These are phyloP conservation scores for Himalopsyche kuldschensis DNA, from an alignment of 2,888 invertebrate species.

Conservation along the genomic window DNA sequence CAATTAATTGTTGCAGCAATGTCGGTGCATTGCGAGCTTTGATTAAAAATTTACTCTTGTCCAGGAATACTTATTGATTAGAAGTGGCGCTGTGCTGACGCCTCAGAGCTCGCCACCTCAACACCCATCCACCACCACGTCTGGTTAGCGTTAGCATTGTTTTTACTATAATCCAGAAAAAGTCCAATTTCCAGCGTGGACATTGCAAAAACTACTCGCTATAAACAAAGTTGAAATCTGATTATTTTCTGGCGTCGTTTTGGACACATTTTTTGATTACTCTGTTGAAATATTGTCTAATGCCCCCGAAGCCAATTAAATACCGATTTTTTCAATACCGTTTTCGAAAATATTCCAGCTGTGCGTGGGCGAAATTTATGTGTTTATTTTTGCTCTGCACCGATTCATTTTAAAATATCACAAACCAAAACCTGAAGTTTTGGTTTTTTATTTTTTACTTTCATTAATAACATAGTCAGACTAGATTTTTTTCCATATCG, in stretches of 20 bases:
- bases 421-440: no score
- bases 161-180: not conserved
- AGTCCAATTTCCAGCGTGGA: not conserved
- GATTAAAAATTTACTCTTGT: not conserved
- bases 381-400: no score
- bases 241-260: not conserved
- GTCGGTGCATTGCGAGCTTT: not conserved
- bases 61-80: not conserved
- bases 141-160: not conserved
- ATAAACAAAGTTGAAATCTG: not conserved
- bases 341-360: no score
- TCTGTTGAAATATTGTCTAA: not conserved
- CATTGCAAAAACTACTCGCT: not conserved
- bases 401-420: no score
- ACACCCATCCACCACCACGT: not conserved
- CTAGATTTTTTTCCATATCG: no score
- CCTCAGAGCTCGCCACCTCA: not conserved
- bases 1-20: not conserved
- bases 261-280: not conserved
- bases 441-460: no score
- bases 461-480: no score
- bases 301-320: not conserved
- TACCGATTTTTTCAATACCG: not conserved
- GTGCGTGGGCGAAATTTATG: no score
- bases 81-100: not conserved